Evolutionary conservation across 2,888 invertebrate species (phyloP), one percentile per base, ranked within the genome.

Genomic region (Torymus texanus): DNA sequence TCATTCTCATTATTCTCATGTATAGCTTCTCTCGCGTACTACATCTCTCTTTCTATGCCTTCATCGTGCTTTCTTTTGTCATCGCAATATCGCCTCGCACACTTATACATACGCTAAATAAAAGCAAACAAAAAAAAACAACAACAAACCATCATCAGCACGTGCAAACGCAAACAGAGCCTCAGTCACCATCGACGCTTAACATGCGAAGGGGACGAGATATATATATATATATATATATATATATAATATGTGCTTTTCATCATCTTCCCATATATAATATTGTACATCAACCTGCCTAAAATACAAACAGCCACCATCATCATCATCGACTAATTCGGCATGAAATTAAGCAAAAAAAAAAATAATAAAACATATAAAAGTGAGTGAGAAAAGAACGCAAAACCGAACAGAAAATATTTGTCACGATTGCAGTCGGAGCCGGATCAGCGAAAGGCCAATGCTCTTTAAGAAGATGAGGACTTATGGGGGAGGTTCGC

Each of bases 361-460:
- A 16, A 62, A 75, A 78, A 75, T 21, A 21, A 21, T 21, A 21
- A 21, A 21, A 2, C 21, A 21, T 21, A 21, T 21, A 77, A 62
- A 56, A 67, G 53, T 2, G 62, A 70, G 70, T 66, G 67, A 78
- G 59, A 78, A 73, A 76, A 41, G 41, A 41, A 41, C 41, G 41
- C 41, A 41, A 41, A 41, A 41, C 41, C 41, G 58, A 76, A 78
- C 82, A 74, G 76, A 56, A 70, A 78, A 82, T 78, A 55, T 80
- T 80, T 82, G 73, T 82, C 41, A 80, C 82, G 80, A 78, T 82
- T 82, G 76, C 82, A 82, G 82, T 75, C 79, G 75, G 78, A 78
- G 75, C 78, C 79, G 73, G 78, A 78, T 61, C 70, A 80, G 73
- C 80, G 82, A 73, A 80, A 80, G 82, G 80, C 82, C 82, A 82